A percentile compares a stretch with the other conserved stretches of the same genome.
These are phyloP conservation scores for Nasonia giraulti DNA, from an alignment of 1,140 invertebrate genomes.

Conservation along the genomic window DNA sequence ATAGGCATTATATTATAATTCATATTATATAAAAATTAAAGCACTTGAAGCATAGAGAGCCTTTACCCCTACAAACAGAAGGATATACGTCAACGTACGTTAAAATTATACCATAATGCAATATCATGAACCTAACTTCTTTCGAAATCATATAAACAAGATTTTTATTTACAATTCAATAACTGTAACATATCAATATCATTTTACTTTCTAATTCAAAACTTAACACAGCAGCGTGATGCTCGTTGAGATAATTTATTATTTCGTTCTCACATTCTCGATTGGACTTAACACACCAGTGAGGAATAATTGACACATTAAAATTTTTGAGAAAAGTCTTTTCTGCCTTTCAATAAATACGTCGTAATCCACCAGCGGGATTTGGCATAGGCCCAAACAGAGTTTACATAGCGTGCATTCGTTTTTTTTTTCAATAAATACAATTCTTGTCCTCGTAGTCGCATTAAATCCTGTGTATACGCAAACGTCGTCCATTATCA, in stretches of 20 bases:
- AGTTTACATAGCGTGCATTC: constrained; percentile 33
- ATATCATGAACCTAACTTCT: background rate
- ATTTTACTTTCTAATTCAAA: constrained; percentile 30
- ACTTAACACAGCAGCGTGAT: constrained; percentile 11
- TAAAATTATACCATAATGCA: background rate
- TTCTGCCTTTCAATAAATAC: constrained; percentile 24
- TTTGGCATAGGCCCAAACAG: constrained; percentile 35
- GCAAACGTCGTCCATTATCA: constrained; percentile 38
- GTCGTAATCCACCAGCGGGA: constrained; percentile 21
- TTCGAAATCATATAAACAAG: constrained; percentile 27
- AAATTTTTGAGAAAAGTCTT: constrained; percentile 48
- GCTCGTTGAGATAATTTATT: background rate
- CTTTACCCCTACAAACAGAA: background rate
- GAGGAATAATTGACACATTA: constrained; percentile 52
- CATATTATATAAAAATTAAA: constrained; percentile 37
- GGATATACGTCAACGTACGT: background rate
- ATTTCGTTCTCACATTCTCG: constrained; percentile 35
- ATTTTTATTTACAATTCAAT: constrained; percentile 2
- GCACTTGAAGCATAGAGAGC: background rate
- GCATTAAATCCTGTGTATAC: constrained; percentile 27
- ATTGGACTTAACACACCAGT: constrained; percentile 48
- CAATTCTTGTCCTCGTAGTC: constrained; percentile 24
- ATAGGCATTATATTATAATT: constrained; percentile 5
- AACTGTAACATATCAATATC: constrained; percentile 19
- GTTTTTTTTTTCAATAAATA: constrained; percentile 13